These are phyloP conservation scores for Acleris laterana DNA, from an alignment of 2,888 invertebrate species.

Conservation along the genomic window DNA sequence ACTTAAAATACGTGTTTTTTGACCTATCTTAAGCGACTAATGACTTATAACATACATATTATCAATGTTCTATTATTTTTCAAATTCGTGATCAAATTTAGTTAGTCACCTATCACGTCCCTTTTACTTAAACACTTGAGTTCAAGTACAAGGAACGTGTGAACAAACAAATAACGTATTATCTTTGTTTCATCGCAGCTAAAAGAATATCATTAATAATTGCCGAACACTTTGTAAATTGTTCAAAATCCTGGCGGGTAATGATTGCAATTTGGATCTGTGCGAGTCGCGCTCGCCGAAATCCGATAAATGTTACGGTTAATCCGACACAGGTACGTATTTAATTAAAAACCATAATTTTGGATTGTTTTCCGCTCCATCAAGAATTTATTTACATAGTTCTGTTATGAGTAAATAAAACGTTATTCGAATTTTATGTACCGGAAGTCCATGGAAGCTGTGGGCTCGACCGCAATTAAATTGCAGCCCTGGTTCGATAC, in stretches of 20 bases:
- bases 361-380: constrained; percentile 76
- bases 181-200: too few relatives aligned
- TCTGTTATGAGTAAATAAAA: constrained; percentile 57
- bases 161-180: too few relatives aligned
- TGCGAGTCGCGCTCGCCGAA: neutral
- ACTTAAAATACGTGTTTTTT: too few relatives aligned
- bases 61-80: too few relatives aligned
- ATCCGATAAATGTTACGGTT: constrained; percentile 29
- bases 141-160: too few relatives aligned
- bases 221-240: neutral
- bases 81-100: too few relatives aligned
- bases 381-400: constrained; percentile 72
- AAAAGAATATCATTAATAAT: neutral
- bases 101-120: too few relatives aligned
- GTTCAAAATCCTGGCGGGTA: neutral
- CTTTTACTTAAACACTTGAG: too few relatives aligned
- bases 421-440: constrained; percentile 59
- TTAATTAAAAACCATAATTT: constrained; percentile 76
- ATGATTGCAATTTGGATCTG: constrained; percentile 12
- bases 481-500: constrained; percentile 35
- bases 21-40: too few relatives aligned
- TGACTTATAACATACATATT: too few relatives aligned
- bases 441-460: constrained; percentile 50
- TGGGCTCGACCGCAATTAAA: constrained; percentile 43
- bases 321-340: constrained; percentile 46